Base-by-base conservation (phyloP, 2,888 invertebrate genomes). In the Leucophenga maculata region DNA sequence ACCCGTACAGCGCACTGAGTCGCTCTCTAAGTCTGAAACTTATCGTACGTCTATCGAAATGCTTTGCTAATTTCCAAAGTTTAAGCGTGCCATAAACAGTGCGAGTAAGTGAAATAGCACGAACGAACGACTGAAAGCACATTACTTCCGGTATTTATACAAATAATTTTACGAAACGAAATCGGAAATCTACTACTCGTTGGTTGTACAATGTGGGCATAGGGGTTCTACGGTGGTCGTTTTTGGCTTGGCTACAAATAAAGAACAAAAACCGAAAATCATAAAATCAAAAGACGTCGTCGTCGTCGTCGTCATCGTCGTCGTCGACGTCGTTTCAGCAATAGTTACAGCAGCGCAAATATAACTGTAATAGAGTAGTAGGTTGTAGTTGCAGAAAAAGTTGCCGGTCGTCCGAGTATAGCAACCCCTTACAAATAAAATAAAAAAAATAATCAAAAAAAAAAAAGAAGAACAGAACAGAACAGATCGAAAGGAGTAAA, bases 61-160 rank as follows among this genome's bases (percentile, higher is more conserved):
- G 72, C 77, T 73, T 72, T 81, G 82, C 80, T 81, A 81, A 81
- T 81, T 81, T 81, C 73, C 77, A 81, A 81, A 81, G 83, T 81
- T 81, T 39, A 50, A 50, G 16, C 50, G 50, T 4, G 50, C 46
- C 2, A 60, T 55, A 48, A 22, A 52, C 32, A 65, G 39, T 11
- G 8, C 8, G 39, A 39, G 39, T 39, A 39, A 39, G 31, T 14
- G 26, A 22, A 14, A 57, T 3, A 54, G 20, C 2, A 54, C 18
- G 22, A 54, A 50, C 22, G 57, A 26, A 39, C 11, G 39, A 77
- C 75, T 74, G 75, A 77, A 76, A 74, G 72, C 75, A 76, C 75
- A 77, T 82, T 80, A 80, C 84, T 84, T 86, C 85, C 85, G 84
- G 85, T 85, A 85, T 79, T 85, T 83, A 84, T 82, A 80, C 80